phyloP scores from a whole-genome alignment of 2,113 vertebrate species.

The Urocitellus parryii region DNA sequence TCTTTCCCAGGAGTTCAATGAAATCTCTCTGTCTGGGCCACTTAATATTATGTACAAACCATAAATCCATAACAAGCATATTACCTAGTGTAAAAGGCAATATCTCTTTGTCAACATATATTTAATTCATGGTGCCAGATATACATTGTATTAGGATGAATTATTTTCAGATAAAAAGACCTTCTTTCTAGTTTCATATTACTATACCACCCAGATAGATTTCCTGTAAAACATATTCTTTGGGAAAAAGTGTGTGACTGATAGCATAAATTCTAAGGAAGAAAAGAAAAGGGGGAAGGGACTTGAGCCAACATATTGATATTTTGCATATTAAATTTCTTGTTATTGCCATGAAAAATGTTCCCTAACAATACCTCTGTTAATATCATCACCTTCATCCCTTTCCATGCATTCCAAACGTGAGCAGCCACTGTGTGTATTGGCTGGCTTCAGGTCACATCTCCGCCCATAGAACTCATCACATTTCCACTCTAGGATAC shows the following conservation, averaged over 20 bases:
- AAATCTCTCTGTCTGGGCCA: constrained; percentile 72
- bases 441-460: background rate
- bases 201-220: background rate
- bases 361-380: background rate
- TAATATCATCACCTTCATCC: background rate
- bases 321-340: background rate
- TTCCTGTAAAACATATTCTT: constrained; percentile 61
- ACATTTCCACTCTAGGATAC: background rate
- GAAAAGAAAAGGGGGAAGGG: background rate
- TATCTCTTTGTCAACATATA: constrained; percentile 78
- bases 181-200: constrained; percentile 50
- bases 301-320: background rate
- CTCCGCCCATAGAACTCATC: background rate
- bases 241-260: background rate
- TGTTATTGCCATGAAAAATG: background rate
- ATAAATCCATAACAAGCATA: constrained; percentile 79
- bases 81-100: constrained; percentile 76
- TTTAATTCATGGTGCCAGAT: constrained; percentile 75
- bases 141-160: constrained; percentile 59
- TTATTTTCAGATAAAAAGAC: constrained; percentile 69
- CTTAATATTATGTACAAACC: constrained; percentile 81
- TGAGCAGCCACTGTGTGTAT: background rate
- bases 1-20: constrained; percentile 78
- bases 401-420: background rate
- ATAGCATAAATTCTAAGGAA: background rate